Evolutionary conservation across 2,113 vertebrate species (phyloP).

Genomic region (Podarcis cretensis): DNA sequence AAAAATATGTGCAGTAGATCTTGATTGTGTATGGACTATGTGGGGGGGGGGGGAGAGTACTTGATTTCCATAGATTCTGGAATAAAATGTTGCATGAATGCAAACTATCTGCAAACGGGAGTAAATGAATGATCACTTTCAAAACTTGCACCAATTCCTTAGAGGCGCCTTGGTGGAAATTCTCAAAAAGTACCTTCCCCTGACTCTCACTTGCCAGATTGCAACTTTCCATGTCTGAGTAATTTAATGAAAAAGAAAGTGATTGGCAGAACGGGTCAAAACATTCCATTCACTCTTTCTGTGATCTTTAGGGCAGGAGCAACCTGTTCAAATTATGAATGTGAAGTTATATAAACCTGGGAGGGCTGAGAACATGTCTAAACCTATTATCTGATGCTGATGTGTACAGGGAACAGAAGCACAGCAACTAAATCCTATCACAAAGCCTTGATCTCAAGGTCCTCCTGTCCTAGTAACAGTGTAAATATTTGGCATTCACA

Average conservation of each 20-base stretch:
- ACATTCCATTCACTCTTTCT: constrained; percentile 22
- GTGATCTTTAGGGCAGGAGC: constrained; percentile 44
- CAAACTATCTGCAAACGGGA: no score
- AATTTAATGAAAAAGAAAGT: constrained; percentile 9
- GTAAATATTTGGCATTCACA: constrained; percentile 40
- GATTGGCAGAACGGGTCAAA: constrained; percentile 46
- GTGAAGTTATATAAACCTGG: constrained; percentile 38
- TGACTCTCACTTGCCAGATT: not conserved
- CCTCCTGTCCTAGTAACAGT: constrained; percentile 25
- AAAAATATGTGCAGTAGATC: no score
- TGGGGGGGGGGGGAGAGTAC: no score
- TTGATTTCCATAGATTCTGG: no score
- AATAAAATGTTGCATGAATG: no score
- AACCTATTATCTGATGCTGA: constrained; percentile 36
- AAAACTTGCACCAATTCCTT: not conserved
- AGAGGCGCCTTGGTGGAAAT: not conserved
- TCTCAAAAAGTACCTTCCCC: not conserved
- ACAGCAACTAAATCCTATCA: constrained; percentile 1
- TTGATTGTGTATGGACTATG: no score
- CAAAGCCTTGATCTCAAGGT: constrained; percentile 24
- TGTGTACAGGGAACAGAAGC: constrained; percentile 28
- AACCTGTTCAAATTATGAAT: constrained; percentile 46
- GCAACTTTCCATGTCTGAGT: not conserved
- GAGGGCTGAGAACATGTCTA: constrained; percentile 37
- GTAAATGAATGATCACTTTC: no score